Percentiles rank a stretch among this genome's conserved stretches.
Conservation (phyloP, 2,113 vertebrate species). For the Zonotrichia leucophrys region DNA sequence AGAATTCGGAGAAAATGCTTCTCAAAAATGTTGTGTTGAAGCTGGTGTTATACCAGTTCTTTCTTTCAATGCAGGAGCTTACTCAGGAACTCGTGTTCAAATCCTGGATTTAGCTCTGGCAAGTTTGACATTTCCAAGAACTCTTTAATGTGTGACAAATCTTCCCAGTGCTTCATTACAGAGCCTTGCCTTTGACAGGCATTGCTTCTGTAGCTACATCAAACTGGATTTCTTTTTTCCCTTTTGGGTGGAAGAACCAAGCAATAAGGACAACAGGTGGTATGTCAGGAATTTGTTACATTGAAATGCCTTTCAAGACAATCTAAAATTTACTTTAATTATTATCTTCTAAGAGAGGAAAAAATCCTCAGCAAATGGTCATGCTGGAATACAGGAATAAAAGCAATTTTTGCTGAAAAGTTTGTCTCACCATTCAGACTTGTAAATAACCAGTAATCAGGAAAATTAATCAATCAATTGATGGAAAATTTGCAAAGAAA, state of each 20-base stretch:
- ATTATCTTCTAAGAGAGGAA: background rate
- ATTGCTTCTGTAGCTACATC: background rate
- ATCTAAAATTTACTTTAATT: background rate
- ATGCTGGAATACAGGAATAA: background rate
- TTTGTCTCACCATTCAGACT: background rate
- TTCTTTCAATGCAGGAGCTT: background rate
- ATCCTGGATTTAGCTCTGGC: background rate
- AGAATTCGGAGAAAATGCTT: background rate
- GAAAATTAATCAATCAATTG: background rate
- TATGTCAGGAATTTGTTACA: background rate
- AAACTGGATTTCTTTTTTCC: background rate
- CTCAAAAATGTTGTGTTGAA: background rate
- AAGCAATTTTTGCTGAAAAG: background rate
- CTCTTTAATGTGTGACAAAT: background rate
- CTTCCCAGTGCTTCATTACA: background rate
- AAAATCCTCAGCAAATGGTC: background rate
- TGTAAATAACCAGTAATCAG: background rate
- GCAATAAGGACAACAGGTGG: background rate
- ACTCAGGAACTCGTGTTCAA: background rate
- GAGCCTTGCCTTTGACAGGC: background rate
- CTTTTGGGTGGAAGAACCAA: background rate
- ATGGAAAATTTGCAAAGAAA: background rate
- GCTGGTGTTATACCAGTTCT: background rate
- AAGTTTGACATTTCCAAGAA: background rate
- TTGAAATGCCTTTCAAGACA: background rate